phyloP scores from a whole-genome alignment of 2,797 vertebrate species.

The Sebastes hubbsi region DNA sequence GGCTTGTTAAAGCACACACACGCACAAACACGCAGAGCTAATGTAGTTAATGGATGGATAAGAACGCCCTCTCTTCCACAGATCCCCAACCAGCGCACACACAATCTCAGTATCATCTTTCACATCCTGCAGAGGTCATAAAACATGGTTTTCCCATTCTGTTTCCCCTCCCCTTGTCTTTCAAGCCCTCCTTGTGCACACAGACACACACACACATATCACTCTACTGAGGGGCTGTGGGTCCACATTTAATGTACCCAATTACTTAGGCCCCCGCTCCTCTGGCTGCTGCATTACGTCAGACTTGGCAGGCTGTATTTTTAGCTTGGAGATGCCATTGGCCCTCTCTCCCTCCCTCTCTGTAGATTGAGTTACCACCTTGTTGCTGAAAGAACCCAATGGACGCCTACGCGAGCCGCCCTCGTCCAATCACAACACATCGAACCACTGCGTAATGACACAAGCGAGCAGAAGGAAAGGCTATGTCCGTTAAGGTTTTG shows the following conservation, averaged over 20 bases:
- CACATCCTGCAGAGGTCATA: constrained; percentile 68
- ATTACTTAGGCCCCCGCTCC: constrained; percentile 80
- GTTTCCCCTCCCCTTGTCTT: constrained; percentile 57
- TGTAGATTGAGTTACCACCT: constrained; percentile 82
- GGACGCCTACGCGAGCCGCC: constrained; percentile 43
- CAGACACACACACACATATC: constrained; percentile 7
- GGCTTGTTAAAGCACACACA: constrained; percentile 52
- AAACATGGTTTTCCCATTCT: constrained; percentile 65
- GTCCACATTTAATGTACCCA: constrained; percentile 79
- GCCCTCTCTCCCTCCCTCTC: constrained; percentile 52
- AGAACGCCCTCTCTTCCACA: constrained; percentile 33
- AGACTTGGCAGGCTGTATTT: constrained; percentile 82
- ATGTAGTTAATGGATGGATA: constrained; percentile 67
- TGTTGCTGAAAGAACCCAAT: constrained; percentile 70
- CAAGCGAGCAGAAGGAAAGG: constrained; percentile 24
- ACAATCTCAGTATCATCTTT: constrained; percentile 63
- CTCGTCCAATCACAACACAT: constrained; percentile 61
- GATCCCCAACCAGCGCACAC: not conserved
- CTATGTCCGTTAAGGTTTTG: constrained; percentile 43
- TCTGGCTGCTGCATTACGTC: constrained; percentile 83
- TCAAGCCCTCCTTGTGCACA: constrained; percentile 6
- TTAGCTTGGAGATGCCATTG: constrained; percentile 79
- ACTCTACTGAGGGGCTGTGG: constrained; percentile 56
- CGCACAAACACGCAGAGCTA: constrained; percentile 44
- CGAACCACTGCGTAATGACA: constrained; percentile 53